These are phyloP conservation scores for Diorhabda carinulata DNA, from an alignment of 1,140 invertebrate genomes.

Conservation along the genomic window DNA sequence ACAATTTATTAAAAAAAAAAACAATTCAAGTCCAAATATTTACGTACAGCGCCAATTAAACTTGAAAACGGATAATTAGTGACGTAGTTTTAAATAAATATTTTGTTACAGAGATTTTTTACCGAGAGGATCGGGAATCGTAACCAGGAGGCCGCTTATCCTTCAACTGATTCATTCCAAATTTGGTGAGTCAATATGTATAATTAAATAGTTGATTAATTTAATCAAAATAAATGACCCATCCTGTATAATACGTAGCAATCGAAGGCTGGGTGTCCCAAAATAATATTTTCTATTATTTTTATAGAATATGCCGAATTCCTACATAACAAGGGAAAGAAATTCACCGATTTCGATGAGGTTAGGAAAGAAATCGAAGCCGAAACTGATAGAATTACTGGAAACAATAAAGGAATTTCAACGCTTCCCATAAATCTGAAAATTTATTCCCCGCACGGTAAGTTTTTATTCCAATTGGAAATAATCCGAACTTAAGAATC, in stretches of 20 bases:
- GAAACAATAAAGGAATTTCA: conserved; percentile 97
- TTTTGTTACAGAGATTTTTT: conserved; percentile 82
- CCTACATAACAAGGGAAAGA: conserved; percentile 95
- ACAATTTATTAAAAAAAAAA: too few species aligned
- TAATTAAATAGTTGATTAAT: neutral
- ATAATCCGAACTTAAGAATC: too few species aligned
- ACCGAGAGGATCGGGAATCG: conserved; percentile 94
- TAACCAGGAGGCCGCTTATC: conserved; percentile 95
- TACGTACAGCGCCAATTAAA: neutral
- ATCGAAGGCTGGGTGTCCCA: too few species aligned
- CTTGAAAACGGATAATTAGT: neutral
- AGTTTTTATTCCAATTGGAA: conserved; percentile 24
- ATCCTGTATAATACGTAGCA: too few species aligned
- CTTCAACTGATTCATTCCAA: conserved; percentile 88
- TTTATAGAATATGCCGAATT: conserved; percentile 94
- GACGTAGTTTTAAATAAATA: conserved; percentile 6
- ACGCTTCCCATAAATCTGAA: conserved; percentile 98
- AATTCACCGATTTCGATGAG: conserved; percentile 93
- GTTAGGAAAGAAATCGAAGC: conserved; percentile 97
- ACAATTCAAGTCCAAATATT: neutral
- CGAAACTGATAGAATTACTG: conserved; percentile 96
- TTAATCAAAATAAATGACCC: too few species aligned
- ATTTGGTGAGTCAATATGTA: conserved; percentile 61
- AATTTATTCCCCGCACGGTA: conserved; percentile 97
- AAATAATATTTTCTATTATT: conserved; percentile 15